Conservation (phyloP, 2,797 vertebrate species). For the Neoniphon sammara region DNA sequence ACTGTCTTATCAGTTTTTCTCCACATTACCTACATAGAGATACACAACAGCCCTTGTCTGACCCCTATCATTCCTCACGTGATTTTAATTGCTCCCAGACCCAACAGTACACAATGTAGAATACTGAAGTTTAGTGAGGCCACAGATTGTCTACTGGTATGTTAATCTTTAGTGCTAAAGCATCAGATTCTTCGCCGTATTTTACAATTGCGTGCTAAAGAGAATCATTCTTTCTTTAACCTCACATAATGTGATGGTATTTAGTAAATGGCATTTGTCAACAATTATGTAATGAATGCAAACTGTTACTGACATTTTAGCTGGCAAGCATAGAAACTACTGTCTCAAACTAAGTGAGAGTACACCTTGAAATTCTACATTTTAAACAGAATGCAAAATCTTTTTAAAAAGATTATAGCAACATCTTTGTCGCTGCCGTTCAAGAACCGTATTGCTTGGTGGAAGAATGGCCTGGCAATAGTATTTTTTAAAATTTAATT, state of each 20-base stretch:
- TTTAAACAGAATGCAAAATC: no score
- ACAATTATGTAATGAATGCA: conserved; percentile 51
- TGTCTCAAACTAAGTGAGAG: neutral
- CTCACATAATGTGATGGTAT: conserved; percentile 32
- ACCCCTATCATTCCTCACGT: conserved; percentile 15
- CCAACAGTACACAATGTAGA: conserved; percentile 43
- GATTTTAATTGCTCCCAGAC: conserved; percentile 12
- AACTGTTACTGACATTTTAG: conserved; percentile 28
- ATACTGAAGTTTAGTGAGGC: conserved; percentile 12
- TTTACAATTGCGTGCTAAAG: conserved; percentile 26
- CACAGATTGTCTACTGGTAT: conserved; percentile 34
- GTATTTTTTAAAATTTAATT: no score
- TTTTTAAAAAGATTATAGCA: no score
- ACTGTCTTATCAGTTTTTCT: neutral
- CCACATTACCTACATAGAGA: neutral
- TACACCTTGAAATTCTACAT: no score
- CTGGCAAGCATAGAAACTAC: neutral
- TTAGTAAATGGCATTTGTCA: conserved; percentile 31
- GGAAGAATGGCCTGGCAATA: no score
- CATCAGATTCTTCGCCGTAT: conserved; percentile 37
- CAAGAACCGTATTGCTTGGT: no score
- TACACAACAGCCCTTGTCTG: neutral
- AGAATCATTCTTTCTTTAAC: conserved; percentile 40
- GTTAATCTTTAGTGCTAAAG: conserved; percentile 53
- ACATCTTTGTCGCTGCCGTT: no score